A percentile compares a stretch with the other conserved stretches of the same genome.
These are phyloP conservation scores for Marmota flaviventris DNA, from an alignment of 2,113 vertebrate genomes.

Conservation along the genomic window DNA sequence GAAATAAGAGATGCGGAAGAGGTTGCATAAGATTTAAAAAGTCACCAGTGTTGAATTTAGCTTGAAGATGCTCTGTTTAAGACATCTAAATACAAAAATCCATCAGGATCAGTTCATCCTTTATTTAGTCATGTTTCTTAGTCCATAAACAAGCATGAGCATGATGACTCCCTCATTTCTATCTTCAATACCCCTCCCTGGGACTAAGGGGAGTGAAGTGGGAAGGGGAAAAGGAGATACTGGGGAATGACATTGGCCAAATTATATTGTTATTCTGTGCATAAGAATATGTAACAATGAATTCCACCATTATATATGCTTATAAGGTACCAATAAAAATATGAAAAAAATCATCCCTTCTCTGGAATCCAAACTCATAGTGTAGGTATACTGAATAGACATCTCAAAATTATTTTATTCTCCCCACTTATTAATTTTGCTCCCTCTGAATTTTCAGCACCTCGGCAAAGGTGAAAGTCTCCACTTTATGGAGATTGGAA, in stretches of 20 bases:
- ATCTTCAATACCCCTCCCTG: neutral
- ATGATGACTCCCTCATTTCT: neutral
- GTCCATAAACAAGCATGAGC: neutral
- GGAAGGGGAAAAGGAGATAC: too few relatives aligned
- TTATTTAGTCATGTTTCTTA: neutral
- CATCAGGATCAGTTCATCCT: neutral
- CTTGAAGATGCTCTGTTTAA: neutral
- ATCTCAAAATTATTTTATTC: neutral
- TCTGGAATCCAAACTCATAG: neutral
- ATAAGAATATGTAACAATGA: too few relatives aligned
- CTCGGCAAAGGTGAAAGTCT: too few relatives aligned
- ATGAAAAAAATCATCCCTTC: neutral
- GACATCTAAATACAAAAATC: neutral
- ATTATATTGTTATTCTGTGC: too few relatives aligned
- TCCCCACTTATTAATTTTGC: neutral
- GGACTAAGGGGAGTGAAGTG: too few relatives aligned
- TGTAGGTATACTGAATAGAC: neutral
- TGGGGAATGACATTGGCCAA: too few relatives aligned
- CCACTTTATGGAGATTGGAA: neutral
- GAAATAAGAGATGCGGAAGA: neutral
- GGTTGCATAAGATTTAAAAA: neutral
- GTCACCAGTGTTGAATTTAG: neutral
- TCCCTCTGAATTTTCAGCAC: neutral
- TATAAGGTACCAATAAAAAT: too few relatives aligned
- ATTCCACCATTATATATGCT: too few relatives aligned